A percentile compares a stretch with the other conserved stretches of the same genome.
These are phyloP conservation scores for Heliconius cydno DNA, from an alignment of 2,888 invertebrate species.

Conservation along the genomic window DNA sequence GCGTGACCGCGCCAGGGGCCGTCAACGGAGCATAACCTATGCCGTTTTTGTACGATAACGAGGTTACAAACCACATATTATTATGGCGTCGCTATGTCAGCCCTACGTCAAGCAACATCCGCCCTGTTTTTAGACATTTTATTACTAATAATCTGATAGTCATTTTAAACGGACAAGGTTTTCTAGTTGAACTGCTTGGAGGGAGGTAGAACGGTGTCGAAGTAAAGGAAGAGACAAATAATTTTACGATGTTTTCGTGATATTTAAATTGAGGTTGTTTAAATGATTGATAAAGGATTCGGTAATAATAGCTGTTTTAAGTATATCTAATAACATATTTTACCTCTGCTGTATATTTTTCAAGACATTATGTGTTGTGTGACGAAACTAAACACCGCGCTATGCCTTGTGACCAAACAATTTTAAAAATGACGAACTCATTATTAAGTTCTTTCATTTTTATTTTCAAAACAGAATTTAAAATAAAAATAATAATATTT, in stretches of 20 bases:
- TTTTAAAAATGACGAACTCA: too few species aligned
- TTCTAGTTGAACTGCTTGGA: constrained; percentile 51
- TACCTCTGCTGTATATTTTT: not conserved
- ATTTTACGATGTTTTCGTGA: constrained; percentile 73
- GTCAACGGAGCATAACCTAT: constrained; percentile 75
- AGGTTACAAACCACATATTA: constrained; percentile 72
- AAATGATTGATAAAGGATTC: not conserved
- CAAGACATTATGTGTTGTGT: not conserved
- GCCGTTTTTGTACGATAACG: constrained; percentile 78
- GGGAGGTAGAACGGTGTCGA: constrained; percentile 56
- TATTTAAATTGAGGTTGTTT: constrained; percentile 75
- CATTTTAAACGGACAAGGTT: constrained; percentile 57
- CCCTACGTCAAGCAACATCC: constrained; percentile 79
- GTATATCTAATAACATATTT: too few species aligned
- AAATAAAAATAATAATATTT: not conserved
- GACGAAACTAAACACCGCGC: not conserved
- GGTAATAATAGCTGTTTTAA: not conserved
- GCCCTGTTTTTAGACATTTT: constrained; percentile 69
- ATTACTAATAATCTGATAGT: constrained; percentile 56
- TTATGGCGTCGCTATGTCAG: constrained; percentile 79
- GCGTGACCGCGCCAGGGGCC: constrained; percentile 69
- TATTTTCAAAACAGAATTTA: too few species aligned
- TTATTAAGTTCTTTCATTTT: too few species aligned
- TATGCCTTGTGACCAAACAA: not conserved
- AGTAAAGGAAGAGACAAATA: constrained; percentile 69